phyloP scores from a whole-genome alignment of 1,140 invertebrate species.

The Heliconius melpomene region DNA sequence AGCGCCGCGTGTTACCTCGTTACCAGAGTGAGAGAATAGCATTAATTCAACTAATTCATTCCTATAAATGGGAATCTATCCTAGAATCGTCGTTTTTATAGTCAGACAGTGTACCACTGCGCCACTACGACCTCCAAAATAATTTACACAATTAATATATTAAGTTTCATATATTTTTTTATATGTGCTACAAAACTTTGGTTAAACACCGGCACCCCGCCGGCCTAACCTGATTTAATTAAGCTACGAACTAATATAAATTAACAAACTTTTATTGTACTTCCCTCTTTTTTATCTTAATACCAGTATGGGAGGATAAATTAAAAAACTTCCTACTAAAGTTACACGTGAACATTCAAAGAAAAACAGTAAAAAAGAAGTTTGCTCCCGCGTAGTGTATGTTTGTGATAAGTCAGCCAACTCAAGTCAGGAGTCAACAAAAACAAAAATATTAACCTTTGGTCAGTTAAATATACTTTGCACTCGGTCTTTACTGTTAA shows the following conservation, averaged over 20 bases:
- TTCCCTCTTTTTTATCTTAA: conserved; percentile 22
- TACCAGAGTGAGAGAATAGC: no score
- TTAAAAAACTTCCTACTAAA: conserved; percentile 26
- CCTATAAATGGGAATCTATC: no score
- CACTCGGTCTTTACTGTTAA: neutral
- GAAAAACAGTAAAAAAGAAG: conserved; percentile 16
- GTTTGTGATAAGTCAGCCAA: neutral
- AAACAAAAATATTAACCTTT: conserved; percentile 1
- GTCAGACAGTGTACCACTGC: no score
- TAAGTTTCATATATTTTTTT: neutral
- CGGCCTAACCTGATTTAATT: neutral
- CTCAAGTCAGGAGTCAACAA: neutral
- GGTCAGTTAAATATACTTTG: conserved; percentile 1
- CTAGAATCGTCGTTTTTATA: no score
- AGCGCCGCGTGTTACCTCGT: no score
- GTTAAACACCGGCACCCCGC: neutral
- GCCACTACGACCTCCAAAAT: neutral
- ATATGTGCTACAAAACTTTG: neutral
- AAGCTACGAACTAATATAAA: conserved; percentile 8
- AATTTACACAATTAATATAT: neutral
- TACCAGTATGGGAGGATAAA: conserved; percentile 6
- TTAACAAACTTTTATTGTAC: conserved; percentile 11
- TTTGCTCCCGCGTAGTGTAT: neutral
- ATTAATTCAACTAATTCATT: no score
- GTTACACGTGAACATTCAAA: conserved; percentile 3